phyloP scores from a whole-genome alignment of 1,140 invertebrate genomes.

The Armadillidium nasatum region DNA sequence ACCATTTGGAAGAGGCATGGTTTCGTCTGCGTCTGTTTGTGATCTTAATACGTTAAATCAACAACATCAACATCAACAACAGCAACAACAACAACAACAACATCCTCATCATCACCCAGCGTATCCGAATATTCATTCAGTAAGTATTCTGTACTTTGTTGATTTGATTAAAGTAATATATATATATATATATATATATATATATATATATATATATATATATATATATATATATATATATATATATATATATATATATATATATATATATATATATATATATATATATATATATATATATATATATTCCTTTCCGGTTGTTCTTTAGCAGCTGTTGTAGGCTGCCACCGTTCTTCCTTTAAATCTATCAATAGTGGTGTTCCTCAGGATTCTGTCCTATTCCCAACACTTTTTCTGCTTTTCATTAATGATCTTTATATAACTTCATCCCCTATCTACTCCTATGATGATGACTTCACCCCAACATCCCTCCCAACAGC shows the following conservation, averaged over 20 bases:
- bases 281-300: conserved; percentile 10
- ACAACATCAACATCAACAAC: conserved; percentile 35
- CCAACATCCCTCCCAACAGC: too few species aligned
- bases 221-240: background rate
- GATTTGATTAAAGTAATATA: background rate
- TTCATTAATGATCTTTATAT: too few species aligned
- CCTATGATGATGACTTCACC: too few species aligned
- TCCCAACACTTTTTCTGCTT: too few species aligned
- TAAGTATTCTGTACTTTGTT: background rate
- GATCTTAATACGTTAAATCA: conserved; percentile 39
- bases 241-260: too few species aligned
- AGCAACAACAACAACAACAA: conserved; percentile 19
- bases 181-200: conserved; percentile 10
- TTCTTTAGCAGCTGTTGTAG: too few species aligned
- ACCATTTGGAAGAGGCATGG: conserved; percentile 37
- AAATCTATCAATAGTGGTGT: too few species aligned
- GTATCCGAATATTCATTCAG: conserved; percentile 24
- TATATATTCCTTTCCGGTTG: too few species aligned
- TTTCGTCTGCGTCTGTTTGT: conserved; percentile 41
- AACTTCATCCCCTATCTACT: too few species aligned
- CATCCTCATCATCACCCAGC: conserved; percentile 25
- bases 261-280: conserved; percentile 10
- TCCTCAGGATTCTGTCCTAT: too few species aligned
- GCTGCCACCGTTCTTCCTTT: too few species aligned
- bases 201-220: conserved; percentile 12